A percentile compares a stretch with the other conserved stretches of the same genome.
phyloP scores from a whole-genome alignment of 2,888 invertebrate species.

The Cataglyphis rosenhaueri region DNA sequence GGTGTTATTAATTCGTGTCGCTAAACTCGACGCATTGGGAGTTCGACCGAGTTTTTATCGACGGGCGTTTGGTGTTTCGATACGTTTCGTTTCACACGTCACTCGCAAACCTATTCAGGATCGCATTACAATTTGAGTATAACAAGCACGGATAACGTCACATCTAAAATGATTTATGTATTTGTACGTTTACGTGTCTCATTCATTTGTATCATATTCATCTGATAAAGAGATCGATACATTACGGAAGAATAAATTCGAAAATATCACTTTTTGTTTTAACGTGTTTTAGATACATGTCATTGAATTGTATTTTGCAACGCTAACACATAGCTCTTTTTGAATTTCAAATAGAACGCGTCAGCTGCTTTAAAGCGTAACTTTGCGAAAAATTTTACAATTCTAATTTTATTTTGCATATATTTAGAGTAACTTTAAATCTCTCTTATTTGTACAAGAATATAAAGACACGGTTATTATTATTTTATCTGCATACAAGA shows the following conservation, averaged over 20 bases:
- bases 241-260: not conserved
- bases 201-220: not conserved
- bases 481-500: not conserved
- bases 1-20: slow-evolving; percentile 57
- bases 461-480: not conserved
- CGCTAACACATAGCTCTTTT: not conserved
- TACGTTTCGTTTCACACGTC: slow-evolving; percentile 30
- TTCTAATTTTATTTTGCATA: slow-evolving; percentile 9
- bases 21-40: slow-evolving; percentile 55
- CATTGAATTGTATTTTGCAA: not conserved
- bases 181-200: not conserved
- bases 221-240: not conserved
- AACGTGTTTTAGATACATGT: slow-evolving; percentile 11
- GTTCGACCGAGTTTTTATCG: slow-evolving; percentile 60
- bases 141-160: not conserved
- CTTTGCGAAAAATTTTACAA: not conserved
- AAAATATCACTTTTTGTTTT: not conserved
- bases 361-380: slow-evolving; percentile 12
- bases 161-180: slow-evolving; percentile 14
- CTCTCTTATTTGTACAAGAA: not conserved
- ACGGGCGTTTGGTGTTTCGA: slow-evolving; percentile 14
- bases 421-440: not conserved
- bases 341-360: slow-evolving; percentile 33
- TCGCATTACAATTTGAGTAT: slow-evolving; percentile 7
- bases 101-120: slow-evolving; percentile 18